A percentile compares a stretch with the other conserved stretches of the same genome.
Conservation (phyloP, 2,797 vertebrate genomes). For the Lagocephalus sceleratus region DNA sequence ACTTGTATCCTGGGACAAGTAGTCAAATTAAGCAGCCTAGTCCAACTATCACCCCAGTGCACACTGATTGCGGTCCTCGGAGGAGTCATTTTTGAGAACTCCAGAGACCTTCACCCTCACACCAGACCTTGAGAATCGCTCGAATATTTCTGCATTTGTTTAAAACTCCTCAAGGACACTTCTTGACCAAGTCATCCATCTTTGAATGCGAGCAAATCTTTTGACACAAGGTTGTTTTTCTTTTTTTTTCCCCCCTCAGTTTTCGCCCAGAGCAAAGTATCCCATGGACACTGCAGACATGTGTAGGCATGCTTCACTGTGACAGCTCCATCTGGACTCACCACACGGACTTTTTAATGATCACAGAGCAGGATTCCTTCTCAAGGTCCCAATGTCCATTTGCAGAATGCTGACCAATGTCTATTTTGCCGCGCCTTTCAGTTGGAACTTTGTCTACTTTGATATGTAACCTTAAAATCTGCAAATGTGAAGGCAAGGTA, state of each 20-base stretch:
- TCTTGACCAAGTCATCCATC: constrained; percentile 39
- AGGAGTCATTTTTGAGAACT: constrained; percentile 15
- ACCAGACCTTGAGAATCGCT: neutral
- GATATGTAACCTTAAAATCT: constrained; percentile 30
- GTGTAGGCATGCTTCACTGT: constrained; percentile 52
- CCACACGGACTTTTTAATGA: constrained; percentile 53
- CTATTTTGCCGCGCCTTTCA: constrained; percentile 38
- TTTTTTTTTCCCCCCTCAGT: constrained; percentile 19
- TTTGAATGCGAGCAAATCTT: constrained; percentile 43
- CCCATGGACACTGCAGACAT: constrained; percentile 43
- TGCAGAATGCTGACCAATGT: constrained; percentile 40
- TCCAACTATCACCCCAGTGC: too few relatives aligned
- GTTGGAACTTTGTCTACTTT: constrained; percentile 16
- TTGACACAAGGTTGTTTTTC: constrained; percentile 52
- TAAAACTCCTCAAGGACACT: constrained; percentile 36
- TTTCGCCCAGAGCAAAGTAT: constrained; percentile 51
- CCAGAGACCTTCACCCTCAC: constrained; percentile 12
- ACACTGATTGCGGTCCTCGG: constrained; percentile 17
- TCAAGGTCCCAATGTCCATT: constrained; percentile 41
- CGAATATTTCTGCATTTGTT: constrained; percentile 25
- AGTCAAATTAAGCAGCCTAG: too few relatives aligned
- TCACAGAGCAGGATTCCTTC: constrained; percentile 55
- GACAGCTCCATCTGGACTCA: constrained; percentile 70
- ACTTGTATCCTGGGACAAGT: too few relatives aligned
- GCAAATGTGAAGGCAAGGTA: constrained; percentile 6